A percentile compares a stretch with the other conserved stretches of the same genome.
Evolutionary conservation across 2,113 vertebrate genomes (phyloP).

Genomic region (Pterocles gutturalis): DNA sequence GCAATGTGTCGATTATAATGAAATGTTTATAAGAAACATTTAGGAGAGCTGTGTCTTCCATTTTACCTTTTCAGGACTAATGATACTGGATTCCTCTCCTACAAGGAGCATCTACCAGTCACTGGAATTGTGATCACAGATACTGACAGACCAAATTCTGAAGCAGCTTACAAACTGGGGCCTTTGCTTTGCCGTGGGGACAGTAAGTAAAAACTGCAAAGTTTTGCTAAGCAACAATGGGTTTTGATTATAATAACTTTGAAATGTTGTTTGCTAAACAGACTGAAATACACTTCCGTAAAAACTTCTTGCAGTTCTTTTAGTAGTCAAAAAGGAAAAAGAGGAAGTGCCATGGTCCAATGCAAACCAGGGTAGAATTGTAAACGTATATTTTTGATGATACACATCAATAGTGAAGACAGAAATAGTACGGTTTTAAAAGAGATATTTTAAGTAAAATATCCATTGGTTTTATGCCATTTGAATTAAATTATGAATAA

Average conservation of each 20-base stretch:
- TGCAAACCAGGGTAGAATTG: background rate
- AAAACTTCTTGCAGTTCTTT: background rate
- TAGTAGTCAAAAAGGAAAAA: background rate
- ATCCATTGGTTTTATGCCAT: background rate
- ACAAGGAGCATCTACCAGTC: conserved; percentile 91
- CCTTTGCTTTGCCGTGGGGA: conserved; percentile 90
- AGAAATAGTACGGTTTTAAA: background rate
- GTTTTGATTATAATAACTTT: background rate
- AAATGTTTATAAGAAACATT: background rate
- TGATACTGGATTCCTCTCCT: conserved; percentile 88
- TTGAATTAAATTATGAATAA: background rate
- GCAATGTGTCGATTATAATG: background rate
- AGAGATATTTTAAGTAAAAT: background rate
- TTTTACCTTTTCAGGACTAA: conserved; percentile 82
- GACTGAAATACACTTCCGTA: background rate
- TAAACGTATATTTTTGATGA: background rate
- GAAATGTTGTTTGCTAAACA: background rate
- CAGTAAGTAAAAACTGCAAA: conserved; percentile 83
- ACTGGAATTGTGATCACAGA: conserved; percentile 88
- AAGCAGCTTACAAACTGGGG: conserved; percentile 89
- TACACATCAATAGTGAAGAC: background rate
- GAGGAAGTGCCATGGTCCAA: accelerated
- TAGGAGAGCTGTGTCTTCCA: background rate
- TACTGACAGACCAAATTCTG: conserved; percentile 83
- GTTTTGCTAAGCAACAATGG: background rate